Conservation (phyloP, 2,797 vertebrate genomes). For the Rachycentron canadum region DNA sequence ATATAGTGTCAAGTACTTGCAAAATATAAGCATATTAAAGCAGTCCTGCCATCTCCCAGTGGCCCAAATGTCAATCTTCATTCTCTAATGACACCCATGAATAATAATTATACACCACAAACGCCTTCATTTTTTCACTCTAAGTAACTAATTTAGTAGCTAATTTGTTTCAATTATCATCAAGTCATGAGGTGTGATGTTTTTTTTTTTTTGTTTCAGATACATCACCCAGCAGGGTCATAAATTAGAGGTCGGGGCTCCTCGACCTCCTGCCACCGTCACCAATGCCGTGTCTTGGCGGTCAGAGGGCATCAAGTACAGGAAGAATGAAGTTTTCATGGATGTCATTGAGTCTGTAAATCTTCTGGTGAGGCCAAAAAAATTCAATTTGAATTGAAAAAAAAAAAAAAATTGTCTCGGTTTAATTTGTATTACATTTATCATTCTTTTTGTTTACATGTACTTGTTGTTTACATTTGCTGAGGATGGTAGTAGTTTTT, state of each 20-base stretch:
- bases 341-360: slow-evolving; percentile 90
- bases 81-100: slow-evolving; percentile 71
- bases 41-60: background rate
- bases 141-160: slow-evolving; percentile 40
- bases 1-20: background rate
- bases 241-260: slow-evolving; percentile 87
- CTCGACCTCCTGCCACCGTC: slow-evolving; percentile 88
- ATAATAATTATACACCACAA: slow-evolving; percentile 49
- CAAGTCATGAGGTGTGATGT: slow-evolving; percentile 27
- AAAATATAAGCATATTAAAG: background rate
- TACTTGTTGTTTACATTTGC: background rate
- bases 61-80: slow-evolving; percentile 54
- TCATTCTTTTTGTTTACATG: too few species aligned
- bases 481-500: too few species aligned
- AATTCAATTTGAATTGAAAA: too few species aligned
- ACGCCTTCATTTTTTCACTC: slow-evolving; percentile 37
- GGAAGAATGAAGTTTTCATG: slow-evolving; percentile 91
- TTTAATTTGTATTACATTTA: background rate
- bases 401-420: too few species aligned
- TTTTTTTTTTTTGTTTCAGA: slow-evolving; percentile 67
- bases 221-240: slow-evolving; percentile 90
- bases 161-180: too few species aligned
- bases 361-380: slow-evolving; percentile 82
- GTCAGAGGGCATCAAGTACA: slow-evolving; percentile 89
- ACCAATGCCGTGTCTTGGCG: slow-evolving; percentile 90